Percentiles rank a stretch among this genome's conserved stretches.
These are phyloP conservation scores for Netelia inedita DNA, from an alignment of 2,888 invertebrate genomes.

Conservation along the genomic window DNA sequence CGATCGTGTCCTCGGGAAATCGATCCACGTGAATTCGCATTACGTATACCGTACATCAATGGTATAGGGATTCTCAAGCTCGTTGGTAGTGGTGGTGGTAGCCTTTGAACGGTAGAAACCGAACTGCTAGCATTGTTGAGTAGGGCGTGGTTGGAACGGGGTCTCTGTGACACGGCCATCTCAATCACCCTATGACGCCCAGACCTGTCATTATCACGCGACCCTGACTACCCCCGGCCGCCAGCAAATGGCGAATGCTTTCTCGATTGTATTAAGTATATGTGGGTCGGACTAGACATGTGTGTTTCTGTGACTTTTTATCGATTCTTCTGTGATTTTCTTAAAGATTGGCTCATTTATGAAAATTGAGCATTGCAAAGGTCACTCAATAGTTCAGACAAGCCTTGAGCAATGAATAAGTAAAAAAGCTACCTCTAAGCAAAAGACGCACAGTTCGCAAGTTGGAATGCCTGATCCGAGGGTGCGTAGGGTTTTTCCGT, in stretches of 20 bases:
- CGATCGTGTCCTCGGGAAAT: conserved; percentile 70
- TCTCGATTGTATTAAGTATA: conserved; percentile 54
- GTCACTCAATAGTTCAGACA: no score
- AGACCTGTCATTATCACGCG: conserved; percentile 85
- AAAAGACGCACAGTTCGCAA: conserved; percentile 37
- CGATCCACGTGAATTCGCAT: conserved; percentile 76
- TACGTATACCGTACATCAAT: conserved; percentile 65
- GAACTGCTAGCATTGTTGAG: conserved; percentile 59
- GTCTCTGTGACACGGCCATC: conserved; percentile 82
- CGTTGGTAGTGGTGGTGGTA: conserved; percentile 50
- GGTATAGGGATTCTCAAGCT: conserved; percentile 48
- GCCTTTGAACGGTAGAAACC: conserved; percentile 54
- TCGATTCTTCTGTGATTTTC: no score
- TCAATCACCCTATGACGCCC: conserved; percentile 83
- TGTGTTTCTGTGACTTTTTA: no score
- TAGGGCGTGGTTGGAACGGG: conserved; percentile 81
- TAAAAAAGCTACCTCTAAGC: neutral
- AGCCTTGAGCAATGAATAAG: no score
- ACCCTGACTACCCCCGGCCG: conserved; percentile 78
- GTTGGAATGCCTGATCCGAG: neutral
- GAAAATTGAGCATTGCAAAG: no score
- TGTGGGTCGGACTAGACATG: conserved; percentile 5
- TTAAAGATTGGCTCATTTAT: no score
- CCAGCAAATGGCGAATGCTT: conserved; percentile 68
- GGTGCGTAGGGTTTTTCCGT: conserved; percentile 10